Evolutionary conservation across 53 echinoderm and acorn worm species (phyloP).

Genomic region (Luidia sarsii): DNA sequence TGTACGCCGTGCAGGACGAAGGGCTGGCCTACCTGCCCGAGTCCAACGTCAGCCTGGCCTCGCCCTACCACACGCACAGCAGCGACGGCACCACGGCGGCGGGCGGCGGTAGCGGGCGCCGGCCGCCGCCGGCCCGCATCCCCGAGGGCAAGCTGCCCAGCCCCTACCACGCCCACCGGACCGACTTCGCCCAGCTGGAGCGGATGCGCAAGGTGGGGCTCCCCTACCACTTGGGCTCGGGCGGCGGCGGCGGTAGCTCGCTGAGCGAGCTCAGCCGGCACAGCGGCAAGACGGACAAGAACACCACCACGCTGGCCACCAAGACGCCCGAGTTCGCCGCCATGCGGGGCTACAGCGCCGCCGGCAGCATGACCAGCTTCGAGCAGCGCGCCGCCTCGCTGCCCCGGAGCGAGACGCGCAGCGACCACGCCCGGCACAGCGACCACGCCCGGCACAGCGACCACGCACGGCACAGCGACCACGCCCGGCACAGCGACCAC

Average conservation of each 20-base stretch:
- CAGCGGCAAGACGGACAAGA: conserved; percentile 79
- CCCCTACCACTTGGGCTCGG: conserved; percentile 70
- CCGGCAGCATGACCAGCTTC: conserved; percentile 66
- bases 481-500: conserved; percentile 27
- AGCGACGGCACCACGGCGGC: conserved; percentile 13
- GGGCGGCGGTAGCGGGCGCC: too few species aligned
- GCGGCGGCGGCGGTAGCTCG: conserved; percentile 66
- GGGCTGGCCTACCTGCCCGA: conserved; percentile 66
- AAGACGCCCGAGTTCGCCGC: conserved; percentile 73
- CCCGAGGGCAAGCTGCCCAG: conserved; percentile 65
- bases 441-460: conserved; percentile 24
- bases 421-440: conserved; percentile 33
- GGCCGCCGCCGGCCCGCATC: conserved; percentile 46
- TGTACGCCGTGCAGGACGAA: conserved; percentile 84
- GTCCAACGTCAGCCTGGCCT: conserved; percentile 65
- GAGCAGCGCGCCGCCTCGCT: conserved; percentile 33
- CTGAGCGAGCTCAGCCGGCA: conserved; percentile 78
- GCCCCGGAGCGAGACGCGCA: conserved; percentile 25
- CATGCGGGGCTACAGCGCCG: conserved; percentile 57
- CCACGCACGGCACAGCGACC: conserved; percentile 37
- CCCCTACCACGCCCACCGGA: conserved; percentile 73
- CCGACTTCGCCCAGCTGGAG: conserved; percentile 32
- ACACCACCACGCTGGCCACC: conserved; percentile 73
- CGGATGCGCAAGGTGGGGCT: conserved; percentile 56
- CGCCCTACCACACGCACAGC: conserved; percentile 65